These are phyloP conservation scores for Osmoderma eremita DNA, from an alignment of 2,888 invertebrate species.

Conservation along the genomic window DNA sequence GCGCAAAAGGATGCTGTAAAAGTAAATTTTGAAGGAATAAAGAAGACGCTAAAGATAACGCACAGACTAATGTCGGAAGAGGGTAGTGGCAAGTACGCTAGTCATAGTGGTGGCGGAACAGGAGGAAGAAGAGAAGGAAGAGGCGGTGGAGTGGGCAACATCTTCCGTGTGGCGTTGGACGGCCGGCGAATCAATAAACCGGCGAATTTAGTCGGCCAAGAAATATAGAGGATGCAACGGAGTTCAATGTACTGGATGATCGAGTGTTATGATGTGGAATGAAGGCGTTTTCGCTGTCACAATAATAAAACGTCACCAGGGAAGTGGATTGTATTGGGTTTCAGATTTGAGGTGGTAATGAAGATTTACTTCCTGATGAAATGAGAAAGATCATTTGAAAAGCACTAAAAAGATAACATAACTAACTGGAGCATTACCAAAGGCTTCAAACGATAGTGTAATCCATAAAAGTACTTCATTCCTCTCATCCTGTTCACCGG, in stretches of 20 bases:
- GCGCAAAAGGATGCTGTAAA: no score
- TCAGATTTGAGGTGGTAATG: no score
- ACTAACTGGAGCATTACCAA: no score
- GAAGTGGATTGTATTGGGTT: no score
- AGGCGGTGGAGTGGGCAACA: slow-evolving; percentile 15
- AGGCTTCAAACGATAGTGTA: background rate
- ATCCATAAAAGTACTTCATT: background rate
- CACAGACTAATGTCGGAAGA: background rate
- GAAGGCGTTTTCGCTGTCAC: no score
- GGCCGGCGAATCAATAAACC: slow-evolving; percentile 22
- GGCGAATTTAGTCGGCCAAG: slow-evolving; percentile 25
- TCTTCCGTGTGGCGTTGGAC: slow-evolving; percentile 12
- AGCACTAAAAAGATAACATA: no score
- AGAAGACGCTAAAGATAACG: background rate
- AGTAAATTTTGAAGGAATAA: background rate
- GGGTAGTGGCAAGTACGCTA: background rate
- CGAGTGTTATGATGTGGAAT: no score
- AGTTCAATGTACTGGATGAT: slow-evolving; percentile 21
- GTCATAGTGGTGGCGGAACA: background rate
- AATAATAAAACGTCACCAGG: no score
- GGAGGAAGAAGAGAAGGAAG: slow-evolving; percentile 3
- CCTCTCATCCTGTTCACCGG: background rate
- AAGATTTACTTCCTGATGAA: no score
- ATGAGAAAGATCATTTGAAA: no score
- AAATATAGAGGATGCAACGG: slow-evolving; percentile 7